Evolutionary conservation across 2,113 vertebrate genomes (phyloP), one percentile per base, ranked within the genome.

Genomic region (Reinhardtius hippoglossoides): DNA sequence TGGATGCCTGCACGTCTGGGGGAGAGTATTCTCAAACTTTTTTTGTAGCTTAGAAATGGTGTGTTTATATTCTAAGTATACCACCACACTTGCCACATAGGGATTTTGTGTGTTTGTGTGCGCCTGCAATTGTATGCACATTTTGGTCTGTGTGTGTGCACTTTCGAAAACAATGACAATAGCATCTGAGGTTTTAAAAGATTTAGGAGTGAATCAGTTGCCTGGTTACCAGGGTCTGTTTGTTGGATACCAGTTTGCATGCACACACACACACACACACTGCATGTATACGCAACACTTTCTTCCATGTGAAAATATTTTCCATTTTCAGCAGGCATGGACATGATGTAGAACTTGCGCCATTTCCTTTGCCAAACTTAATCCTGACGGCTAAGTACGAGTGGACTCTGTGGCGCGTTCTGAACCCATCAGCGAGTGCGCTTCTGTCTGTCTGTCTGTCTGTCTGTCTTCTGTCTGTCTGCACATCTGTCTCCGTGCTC

Each of bases 141-240:
- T 71, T 31, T 76, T 26, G 46, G 46, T 70, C 42, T 67, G 5
- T 72, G 23, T 68, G 60, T 46, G 71, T 80, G 63, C 64, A 67
- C 78, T 83, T 83, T 83, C 50, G 74, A 46, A 83, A 87, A 88
- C 78, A 87, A 85, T 72, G 76, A 68, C 80, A 89, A 63, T 63
- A 72, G 54, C 77, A 77, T 79, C 63, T 77, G 61, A 87, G 84
- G 71, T 88, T 87, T 90, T 70, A 81, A 91, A 88, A 89, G 81
- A 88, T 84, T 89, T 79, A 84, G 50, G 55, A 82, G 74, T 52
- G 70, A 85, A 85, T 79, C 82, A 78, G 88, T 89, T 91, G 89
- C 88, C 77, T 89, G 76, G 88, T 82, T 88, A 89, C 87, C 20
- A 52, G 50, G 76, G 50, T 81, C 54, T 86, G 82, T 88, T 88